Evolutionary conservation across 2,797 vertebrate species (phyloP), one percentile per base, ranked within the genome.

Genomic region (Sternotherus odoratus): DNA sequence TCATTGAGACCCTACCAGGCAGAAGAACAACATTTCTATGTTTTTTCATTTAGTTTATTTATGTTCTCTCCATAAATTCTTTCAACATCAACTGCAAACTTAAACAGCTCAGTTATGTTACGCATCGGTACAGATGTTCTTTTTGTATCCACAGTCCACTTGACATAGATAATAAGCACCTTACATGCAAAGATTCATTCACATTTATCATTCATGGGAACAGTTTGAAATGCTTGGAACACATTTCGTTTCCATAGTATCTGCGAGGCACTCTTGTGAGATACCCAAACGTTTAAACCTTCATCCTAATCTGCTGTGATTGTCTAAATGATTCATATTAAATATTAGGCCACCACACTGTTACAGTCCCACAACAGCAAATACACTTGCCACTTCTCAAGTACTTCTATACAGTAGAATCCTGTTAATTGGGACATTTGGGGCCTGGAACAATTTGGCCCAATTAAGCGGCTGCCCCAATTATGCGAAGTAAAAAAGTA

Each of bases 291-390:
- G 85, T 49, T 91, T 86, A 69, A 95, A 72, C 60, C n/a, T 93
- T 56, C 74, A 66, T 86, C 87, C 90, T 26, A n/a, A 92, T 33
- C 48, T 89, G 79, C 90, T 51, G 60, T 26, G 56, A 87, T 16
- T 39, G 26, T 87, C 79, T 83, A 48, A 84, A 8, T 49, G 82
- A 69, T 50, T 79, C 39, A 57, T 19, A 79, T 56, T 51, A 3
- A 49, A 6, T 50, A 49, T 48, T 77, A 33, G 46, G 46, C 28
- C 74, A 48, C 28, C 26, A 33, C 63, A 10, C 15, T 9, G 36
- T 39, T 88, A 75, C 30, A 7, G 51, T 95, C 87, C 88, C 91
- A 94, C 87, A 72, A 60, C 89, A 92, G 83, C 60, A 95, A 95
- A 92, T 0, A 85, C 82, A 83, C 57, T 74, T 39, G 74, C 92